Evolutionary conservation across 2,113 vertebrate genomes (phyloP).

Genomic region (Heloderma charlesbogerti): DNA sequence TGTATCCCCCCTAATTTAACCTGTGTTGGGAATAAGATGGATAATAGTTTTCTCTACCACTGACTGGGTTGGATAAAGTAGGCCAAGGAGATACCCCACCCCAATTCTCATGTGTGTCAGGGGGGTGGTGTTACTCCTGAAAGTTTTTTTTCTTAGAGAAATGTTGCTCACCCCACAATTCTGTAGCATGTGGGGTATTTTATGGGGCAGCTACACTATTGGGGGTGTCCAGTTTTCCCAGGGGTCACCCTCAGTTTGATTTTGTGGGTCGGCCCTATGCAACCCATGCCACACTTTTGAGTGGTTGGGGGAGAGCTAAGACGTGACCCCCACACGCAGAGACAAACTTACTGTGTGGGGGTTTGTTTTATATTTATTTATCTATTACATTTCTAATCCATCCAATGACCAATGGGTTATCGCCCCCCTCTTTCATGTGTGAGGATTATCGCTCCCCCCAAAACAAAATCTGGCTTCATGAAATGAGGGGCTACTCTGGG

Average conservation of each 20-base stretch:
- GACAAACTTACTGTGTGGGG: neutral
- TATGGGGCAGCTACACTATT: neutral
- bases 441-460: neutral
- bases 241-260: neutral
- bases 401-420: too few relatives aligned
- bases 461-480: neutral
- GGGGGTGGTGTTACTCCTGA: neutral
- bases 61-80: neutral
- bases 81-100: neutral
- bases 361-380: too few relatives aligned
- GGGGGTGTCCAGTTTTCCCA: neutral
- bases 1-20: neutral
- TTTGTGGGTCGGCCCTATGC: neutral
- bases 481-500: neutral
- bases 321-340: rapidly evolving
- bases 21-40: too few relatives aligned
- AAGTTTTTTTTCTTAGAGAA: neutral
- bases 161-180: neutral
- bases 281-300: neutral
- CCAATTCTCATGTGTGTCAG: neutral
- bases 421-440: too few relatives aligned
- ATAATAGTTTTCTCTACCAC: too few relatives aligned
- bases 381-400: too few relatives aligned
- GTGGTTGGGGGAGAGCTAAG: neutral
- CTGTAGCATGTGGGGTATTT: neutral